Base-by-base conservation (phyloP, 2,797 vertebrate species). In the Acrocephalus scirpaceus region DNA sequence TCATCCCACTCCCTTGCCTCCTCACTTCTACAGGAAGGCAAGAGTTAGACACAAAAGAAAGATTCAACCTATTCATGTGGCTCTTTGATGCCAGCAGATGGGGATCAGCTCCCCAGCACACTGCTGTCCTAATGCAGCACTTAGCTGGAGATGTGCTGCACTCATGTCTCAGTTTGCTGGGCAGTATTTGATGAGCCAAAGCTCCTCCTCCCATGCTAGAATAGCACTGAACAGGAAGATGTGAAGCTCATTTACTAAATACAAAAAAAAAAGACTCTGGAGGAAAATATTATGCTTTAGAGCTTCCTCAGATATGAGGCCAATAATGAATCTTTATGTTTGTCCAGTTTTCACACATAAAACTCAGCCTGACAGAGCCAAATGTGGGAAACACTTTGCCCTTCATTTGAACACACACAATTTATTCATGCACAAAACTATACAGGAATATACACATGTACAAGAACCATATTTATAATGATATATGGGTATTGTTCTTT, bases 111-210 rank as follows among this genome's bases (percentile, higher is more conserved):
- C 21, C 44, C 17, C 56, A 73, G 60, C 40, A 79, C 2, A 0
- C 2, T 50, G 18, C 29, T 53, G 66, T 27, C 53, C 16, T 2
- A 50, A 66, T 1, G 1, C 8, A 44, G 27, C 54, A 29, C 38
- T 62, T 40, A 9, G 0, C 5, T 34, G 0, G 0, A 76, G n/a
- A 79, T 0, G 0, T 44, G 71, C 20, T 42, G 15, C 1, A 1
- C 0, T 3, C 50, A 66, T 0, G 0, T 27, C 45, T 56, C 36
- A 21, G 34, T 20, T 66, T 38, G 16, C 74, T 75, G 44, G 30
- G 34, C 67, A 57, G 54, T 6, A 42, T 51, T 34, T 16, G 26
- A 72, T 0, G 1, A 95, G 34, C 30, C 60, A 76, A 64, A 87
- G 61, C 19, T 86, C 40, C 29, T 65, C 40, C 26, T 90, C 66